These are phyloP conservation scores for Vulpes ferrilata DNA, from an alignment of 2,113 vertebrate species.

Conservation along the genomic window DNA sequence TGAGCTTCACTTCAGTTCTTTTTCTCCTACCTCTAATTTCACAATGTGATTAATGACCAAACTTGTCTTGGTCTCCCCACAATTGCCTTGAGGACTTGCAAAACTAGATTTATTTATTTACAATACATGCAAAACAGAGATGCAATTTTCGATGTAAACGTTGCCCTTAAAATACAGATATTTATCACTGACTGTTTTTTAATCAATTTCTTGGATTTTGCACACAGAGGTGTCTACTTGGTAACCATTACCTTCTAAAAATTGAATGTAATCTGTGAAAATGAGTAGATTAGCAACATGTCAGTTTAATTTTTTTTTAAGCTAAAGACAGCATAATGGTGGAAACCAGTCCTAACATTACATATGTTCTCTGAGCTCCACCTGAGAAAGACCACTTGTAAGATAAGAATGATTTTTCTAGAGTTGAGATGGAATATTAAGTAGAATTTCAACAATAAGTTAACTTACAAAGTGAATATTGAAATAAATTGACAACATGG, in stretches of 20 bases:
- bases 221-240: background rate
- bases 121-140: constrained; percentile 71
- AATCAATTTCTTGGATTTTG: constrained; percentile 52
- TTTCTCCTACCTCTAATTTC: constrained; percentile 33
- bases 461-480: background rate
- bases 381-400: background rate
- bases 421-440: background rate
- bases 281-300: constrained; percentile 37
- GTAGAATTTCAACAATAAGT: constrained; percentile 16
- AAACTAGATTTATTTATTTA: constrained; percentile 60
- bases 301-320: constrained; percentile 33
- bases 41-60: constrained; percentile 64
- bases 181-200: constrained; percentile 54
- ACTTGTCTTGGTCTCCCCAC: constrained; percentile 54
- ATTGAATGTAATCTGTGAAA: constrained; percentile 49
- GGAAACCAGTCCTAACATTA: background rate
- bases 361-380: background rate
- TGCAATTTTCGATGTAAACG: constrained; percentile 67
- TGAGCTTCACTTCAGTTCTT: constrained; percentile 61
- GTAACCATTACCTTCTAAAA: constrained; percentile 50
- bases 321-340: background rate
- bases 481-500: background rate
- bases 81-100: constrained; percentile 58
- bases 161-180: constrained; percentile 61
- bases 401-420: background rate